Conservation (phyloP, 1,140 invertebrate genomes). For the Bombus consobrinus region DNA sequence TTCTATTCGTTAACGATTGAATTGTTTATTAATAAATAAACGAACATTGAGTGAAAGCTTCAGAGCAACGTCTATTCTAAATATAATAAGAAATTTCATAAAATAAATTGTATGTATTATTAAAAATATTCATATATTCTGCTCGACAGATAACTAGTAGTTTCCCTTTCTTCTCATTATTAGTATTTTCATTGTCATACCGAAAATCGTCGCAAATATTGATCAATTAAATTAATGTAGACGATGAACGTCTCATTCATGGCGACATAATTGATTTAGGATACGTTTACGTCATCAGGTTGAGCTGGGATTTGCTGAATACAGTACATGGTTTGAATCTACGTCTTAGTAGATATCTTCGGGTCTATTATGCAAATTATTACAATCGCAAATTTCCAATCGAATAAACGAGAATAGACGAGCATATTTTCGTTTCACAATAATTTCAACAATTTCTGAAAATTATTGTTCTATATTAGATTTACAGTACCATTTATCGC, state of each 20-base stretch:
- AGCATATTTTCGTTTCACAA: neutral
- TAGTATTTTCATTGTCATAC: neutral
- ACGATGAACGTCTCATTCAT: neutral
- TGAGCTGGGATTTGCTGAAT: neutral
- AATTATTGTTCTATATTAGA: too few relatives aligned
- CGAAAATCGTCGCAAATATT: neutral
- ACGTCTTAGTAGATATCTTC: neutral
- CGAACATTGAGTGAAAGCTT: too few relatives aligned
- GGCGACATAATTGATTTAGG: constrained; percentile 4
- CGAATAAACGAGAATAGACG: too few relatives aligned
- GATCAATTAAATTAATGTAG: neutral
- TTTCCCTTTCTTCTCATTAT: neutral
- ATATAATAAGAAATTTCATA: neutral
- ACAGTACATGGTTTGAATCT: neutral
- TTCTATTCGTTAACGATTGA: neutral
- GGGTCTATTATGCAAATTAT: neutral
- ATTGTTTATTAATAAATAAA: neutral
- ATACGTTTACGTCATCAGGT: neutral
- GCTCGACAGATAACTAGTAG: too few relatives aligned
- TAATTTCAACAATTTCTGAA: too few relatives aligned
- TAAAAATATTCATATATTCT: too few relatives aligned
- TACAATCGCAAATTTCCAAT: neutral
- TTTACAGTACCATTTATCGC: neutral
- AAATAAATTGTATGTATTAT: neutral
- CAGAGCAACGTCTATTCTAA: neutral